phyloP scores from a whole-genome alignment of 1,140 invertebrate genomes.

The Drosophila rufa region DNA sequence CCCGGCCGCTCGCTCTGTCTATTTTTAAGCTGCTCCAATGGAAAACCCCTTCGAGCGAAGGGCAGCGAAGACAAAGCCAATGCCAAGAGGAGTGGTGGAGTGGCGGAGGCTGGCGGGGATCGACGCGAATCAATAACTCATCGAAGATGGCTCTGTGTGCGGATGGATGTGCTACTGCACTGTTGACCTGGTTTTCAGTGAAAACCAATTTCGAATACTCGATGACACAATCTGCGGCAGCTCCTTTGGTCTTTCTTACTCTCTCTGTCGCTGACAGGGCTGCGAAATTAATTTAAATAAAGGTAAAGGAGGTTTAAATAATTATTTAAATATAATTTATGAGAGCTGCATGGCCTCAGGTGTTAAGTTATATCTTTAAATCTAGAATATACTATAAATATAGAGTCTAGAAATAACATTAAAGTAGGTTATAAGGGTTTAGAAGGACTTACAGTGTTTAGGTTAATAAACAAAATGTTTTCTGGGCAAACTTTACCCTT shows the following conservation, averaged over 20 bases:
- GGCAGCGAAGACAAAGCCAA: constrained; percentile 59
- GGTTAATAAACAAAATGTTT: no score
- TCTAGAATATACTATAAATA: background rate
- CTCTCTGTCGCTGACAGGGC: constrained; percentile 12
- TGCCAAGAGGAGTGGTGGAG: constrained; percentile 44
- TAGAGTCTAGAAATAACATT: no score
- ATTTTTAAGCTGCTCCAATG: constrained; percentile 63
- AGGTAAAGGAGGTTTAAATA: background rate
- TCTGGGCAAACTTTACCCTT: background rate
- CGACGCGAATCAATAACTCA: constrained; percentile 31
- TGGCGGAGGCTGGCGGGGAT: constrained; percentile 12
- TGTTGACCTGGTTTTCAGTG: constrained; percentile 65
- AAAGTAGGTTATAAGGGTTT: no score
- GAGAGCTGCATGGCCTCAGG: background rate
- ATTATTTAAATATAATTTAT: background rate
- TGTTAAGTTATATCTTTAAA: no score
- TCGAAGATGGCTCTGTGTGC: background rate
- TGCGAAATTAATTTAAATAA: background rate
- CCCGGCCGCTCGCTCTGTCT: constrained; percentile 48
- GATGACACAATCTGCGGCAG: constrained; percentile 55
- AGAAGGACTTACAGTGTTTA: no score
- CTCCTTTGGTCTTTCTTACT: constrained; percentile 17
- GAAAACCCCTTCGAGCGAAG: constrained; percentile 66
- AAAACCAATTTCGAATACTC: constrained; percentile 18
- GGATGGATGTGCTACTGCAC: constrained; percentile 68